A percentile compares a stretch with the other conserved stretches of the same genome.
Evolutionary conservation across 2,113 vertebrate genomes (phyloP).

Genomic region (Protobothrops flavoviridis): DNA sequence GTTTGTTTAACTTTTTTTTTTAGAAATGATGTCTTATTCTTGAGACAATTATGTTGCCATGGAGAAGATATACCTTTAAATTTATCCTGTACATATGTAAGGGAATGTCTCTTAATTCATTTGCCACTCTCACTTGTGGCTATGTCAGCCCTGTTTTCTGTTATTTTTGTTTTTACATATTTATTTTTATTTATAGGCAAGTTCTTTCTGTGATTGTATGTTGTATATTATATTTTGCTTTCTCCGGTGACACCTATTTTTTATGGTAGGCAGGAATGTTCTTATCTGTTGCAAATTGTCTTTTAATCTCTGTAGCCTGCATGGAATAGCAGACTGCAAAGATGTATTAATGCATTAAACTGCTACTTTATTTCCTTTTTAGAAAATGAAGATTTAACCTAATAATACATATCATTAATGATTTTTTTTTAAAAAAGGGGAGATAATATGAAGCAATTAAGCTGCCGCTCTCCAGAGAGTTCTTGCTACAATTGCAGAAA

Average conservation of each 20-base stretch:
- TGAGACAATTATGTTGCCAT: slow-evolving; percentile 61
- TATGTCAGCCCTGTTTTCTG: slow-evolving; percentile 34
- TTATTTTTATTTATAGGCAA: neutral
- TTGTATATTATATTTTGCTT: slow-evolving; percentile 44
- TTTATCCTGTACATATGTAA: slow-evolving; percentile 34
- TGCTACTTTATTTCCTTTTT: neutral
- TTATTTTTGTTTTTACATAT: slow-evolving; percentile 15
- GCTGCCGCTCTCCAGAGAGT: neutral
- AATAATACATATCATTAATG: neutral
- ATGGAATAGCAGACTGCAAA: neutral
- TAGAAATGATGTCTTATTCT: slow-evolving; percentile 49
- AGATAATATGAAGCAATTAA: slow-evolving; percentile 20
- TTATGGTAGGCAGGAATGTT: slow-evolving; percentile 22
- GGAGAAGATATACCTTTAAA: slow-evolving; percentile 52
- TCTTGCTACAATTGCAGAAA: neutral
- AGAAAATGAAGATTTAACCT: neutral
- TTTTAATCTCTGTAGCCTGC: slow-evolving; percentile 22
- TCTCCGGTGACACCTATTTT: slow-evolving; percentile 20
- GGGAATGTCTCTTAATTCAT: slow-evolving; percentile 33
- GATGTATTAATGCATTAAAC: slow-evolving; percentile 13
- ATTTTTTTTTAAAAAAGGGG: neutral
- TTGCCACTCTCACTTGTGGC: slow-evolving; percentile 26
- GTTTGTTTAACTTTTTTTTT: slow-evolving; percentile 52
- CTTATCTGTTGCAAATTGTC: neutral
- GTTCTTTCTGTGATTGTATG: slow-evolving; percentile 26